phyloP scores from a whole-genome alignment of 2,113 vertebrate genomes.

The Cygnus atratus region DNA sequence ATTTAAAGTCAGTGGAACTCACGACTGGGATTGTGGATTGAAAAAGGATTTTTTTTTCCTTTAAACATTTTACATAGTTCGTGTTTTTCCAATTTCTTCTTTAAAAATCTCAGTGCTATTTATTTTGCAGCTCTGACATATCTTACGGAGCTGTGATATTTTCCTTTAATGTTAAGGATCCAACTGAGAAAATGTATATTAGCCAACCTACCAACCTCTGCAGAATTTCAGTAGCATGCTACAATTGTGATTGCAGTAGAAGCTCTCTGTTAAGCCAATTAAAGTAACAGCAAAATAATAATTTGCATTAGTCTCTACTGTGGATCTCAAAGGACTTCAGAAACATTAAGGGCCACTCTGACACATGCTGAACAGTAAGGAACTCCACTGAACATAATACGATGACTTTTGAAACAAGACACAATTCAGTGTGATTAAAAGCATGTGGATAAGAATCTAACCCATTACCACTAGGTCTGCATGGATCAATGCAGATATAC shows the following conservation, averaged over 20 bases:
- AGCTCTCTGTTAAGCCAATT: constrained; percentile 13
- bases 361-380: neutral
- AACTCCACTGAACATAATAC: neutral
- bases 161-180: neutral
- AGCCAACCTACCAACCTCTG: constrained; percentile 22
- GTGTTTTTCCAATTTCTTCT: neutral
- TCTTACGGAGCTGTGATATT: neutral
- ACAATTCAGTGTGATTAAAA: neutral
- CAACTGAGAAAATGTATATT: neutral
- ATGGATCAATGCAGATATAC: neutral
- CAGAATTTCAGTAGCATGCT: constrained; percentile 25
- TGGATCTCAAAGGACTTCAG: neutral
- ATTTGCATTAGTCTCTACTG: neutral
- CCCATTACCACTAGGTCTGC: neutral
- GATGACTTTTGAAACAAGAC: neutral
- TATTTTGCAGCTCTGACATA: constrained; percentile 22
- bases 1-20: constrained; percentile 38
- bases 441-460: neutral
- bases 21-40: neutral
- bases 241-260: neutral
- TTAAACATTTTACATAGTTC: neutral
- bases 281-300: constrained; percentile 23
- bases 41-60: neutral
- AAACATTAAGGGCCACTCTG: neutral
- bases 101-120: constrained; percentile 3